Percentiles rank a stretch among this genome's conserved stretches.
phyloP scores from a whole-genome alignment of 2,113 vertebrate genomes.

The Columbina picui region DNA sequence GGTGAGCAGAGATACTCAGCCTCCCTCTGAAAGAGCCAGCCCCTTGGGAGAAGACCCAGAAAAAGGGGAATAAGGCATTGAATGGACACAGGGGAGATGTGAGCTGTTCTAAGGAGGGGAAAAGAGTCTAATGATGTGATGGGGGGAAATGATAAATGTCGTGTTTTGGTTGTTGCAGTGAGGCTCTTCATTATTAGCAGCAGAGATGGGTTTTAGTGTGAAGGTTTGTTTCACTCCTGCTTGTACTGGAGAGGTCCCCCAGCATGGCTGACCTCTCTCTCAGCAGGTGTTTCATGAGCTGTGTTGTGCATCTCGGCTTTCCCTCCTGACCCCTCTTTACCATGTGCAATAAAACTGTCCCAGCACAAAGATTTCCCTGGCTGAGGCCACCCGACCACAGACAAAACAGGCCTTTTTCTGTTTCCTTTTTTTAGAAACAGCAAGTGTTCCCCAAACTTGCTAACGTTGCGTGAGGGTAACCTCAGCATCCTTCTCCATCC shows the following conservation, averaged over 20 bases:
- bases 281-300: accelerated
- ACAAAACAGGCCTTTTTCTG: background rate
- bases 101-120: background rate
- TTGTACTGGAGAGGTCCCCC: background rate
- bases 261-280: background rate
- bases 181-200: background rate
- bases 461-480: background rate
- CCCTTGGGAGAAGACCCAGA: background rate
- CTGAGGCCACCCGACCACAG: background rate
- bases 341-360: background rate
- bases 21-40: background rate
- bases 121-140: background rate
- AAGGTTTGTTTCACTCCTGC: background rate
- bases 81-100: background rate
- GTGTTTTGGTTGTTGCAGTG: background rate
- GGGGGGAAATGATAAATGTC: background rate
- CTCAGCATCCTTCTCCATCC: background rate
- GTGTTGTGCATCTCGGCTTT: background rate
- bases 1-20: background rate
- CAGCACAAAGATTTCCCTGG: background rate
- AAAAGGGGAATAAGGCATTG: background rate
- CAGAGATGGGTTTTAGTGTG: background rate
- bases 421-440: background rate
- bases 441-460: background rate
- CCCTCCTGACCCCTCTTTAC: background rate